Conservation (phyloP, 2,888 invertebrate genomes). For the Acronicta leporina region DNA sequence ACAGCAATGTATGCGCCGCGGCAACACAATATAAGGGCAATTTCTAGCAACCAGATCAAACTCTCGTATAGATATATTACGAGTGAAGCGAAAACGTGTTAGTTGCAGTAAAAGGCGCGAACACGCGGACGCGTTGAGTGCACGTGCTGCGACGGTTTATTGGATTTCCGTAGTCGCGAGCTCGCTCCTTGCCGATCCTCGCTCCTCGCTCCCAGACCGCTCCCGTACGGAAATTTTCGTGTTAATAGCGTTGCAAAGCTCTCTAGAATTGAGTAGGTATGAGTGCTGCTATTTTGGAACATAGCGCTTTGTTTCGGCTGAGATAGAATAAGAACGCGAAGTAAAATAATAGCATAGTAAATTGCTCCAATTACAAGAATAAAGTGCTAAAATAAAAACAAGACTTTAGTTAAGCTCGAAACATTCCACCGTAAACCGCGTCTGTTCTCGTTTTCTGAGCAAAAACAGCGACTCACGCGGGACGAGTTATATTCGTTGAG, state of each 20-base stretch:
- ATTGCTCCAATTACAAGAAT: conserved; percentile 13
- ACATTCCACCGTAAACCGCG: conserved; percentile 1
- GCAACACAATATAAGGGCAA: background rate
- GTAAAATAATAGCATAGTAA: background rate
- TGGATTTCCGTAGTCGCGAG: conserved; percentile 51
- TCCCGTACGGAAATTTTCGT: conserved; percentile 28
- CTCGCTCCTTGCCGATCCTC: conserved; percentile 12
- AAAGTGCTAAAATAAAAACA: conserved; percentile 10
- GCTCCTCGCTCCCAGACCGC: conserved; percentile 11
- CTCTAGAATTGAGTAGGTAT: conserved; percentile 44
- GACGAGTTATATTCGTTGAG: conserved; percentile 15
- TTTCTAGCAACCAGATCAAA: conserved; percentile 13
- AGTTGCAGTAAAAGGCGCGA: conserved; percentile 45
- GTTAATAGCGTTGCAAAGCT: conserved; percentile 46
- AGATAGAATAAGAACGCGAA: background rate
- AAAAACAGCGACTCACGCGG: conserved; percentile 8
- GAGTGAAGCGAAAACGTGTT: conserved; percentile 50
- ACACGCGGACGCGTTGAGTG: conserved; percentile 54
- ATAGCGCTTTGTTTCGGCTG: conserved; percentile 16
- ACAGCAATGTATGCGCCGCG: background rate
- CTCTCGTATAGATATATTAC: conserved; percentile 30
- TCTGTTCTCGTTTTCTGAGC: background rate
- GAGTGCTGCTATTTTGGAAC: conserved; percentile 29
- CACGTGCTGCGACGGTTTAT: conserved; percentile 54
- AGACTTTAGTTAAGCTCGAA: background rate